phyloP scores from a whole-genome alignment of 2,797 vertebrate species.

The Bryconaethiops microstoma region DNA sequence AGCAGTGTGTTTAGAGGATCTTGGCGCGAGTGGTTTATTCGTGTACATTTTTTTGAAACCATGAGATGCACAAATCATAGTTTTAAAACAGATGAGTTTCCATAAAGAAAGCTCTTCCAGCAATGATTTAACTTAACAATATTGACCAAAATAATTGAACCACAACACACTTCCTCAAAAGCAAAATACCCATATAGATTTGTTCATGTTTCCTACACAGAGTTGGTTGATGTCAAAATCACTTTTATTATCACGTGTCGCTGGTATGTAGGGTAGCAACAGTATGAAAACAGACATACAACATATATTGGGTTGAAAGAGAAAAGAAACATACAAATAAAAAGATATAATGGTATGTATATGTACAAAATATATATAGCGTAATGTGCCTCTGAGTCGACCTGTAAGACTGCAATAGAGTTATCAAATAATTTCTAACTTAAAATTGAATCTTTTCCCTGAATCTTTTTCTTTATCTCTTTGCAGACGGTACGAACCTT shows the following conservation, averaged over 20 bases:
- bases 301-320: too few species aligned
- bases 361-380: too few species aligned
- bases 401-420: too few species aligned
- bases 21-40: slow-evolving; percentile 15
- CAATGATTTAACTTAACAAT: neutral
- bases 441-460: neutral
- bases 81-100: neutral
- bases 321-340: too few species aligned
- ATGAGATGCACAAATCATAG: neutral
- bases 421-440: too few species aligned
- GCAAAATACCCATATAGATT: neutral
- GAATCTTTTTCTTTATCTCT: neutral
- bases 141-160: neutral
- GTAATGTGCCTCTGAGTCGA: too few species aligned
- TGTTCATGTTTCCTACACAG: neutral
- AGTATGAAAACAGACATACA: too few species aligned
- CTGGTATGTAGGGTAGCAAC: too few species aligned
- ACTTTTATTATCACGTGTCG: too few species aligned
- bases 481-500: slow-evolving; percentile 90
- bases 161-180: neutral
- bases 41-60: neutral
- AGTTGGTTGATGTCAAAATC: neutral
- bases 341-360: too few species aligned
- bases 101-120: neutral
- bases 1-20: slow-evolving; percentile 7